Evolutionary conservation across 2,888 invertebrate species (phyloP).

Genomic region (Notodonta ziczac): DNA sequence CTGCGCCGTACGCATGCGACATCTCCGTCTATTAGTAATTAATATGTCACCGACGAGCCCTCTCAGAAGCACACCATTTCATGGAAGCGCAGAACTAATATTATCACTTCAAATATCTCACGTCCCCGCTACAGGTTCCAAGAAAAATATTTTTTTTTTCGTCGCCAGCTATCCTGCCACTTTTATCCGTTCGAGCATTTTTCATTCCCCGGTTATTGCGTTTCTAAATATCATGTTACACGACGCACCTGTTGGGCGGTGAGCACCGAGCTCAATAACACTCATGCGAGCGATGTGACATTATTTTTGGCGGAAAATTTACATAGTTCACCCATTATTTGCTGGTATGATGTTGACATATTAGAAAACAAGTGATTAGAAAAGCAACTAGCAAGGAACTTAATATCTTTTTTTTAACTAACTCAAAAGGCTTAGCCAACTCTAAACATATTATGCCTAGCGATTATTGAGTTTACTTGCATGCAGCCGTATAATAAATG

Average conservation of each 20-base stretch:
- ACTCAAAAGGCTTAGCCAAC: too few relatives aligned
- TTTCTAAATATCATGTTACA: constrained; percentile 59
- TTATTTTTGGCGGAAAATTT: constrained; percentile 50
- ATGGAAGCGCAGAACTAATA: constrained; percentile 73
- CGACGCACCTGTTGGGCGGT: constrained; percentile 56
- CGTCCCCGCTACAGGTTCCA: constrained; percentile 65
- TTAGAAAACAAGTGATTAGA: not conserved
- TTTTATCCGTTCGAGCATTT: constrained; percentile 59
- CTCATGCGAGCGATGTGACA: constrained; percentile 32
- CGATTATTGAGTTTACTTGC: not conserved
- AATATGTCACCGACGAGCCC: constrained; percentile 61
- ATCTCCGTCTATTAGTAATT: constrained; percentile 66
- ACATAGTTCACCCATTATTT: constrained; percentile 6
- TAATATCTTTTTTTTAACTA: too few relatives aligned
- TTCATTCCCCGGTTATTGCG: constrained; percentile 52
- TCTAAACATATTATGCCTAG: too few relatives aligned
- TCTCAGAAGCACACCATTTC: constrained; percentile 59
- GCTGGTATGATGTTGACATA: not conserved
- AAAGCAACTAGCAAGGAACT: not conserved
- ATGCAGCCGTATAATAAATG: not conserved
- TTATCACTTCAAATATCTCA: constrained; percentile 78
- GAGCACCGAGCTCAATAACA: constrained; percentile 29
- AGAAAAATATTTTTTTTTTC: constrained; percentile 60
- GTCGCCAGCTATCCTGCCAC: constrained; percentile 55
- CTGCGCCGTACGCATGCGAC: constrained; percentile 35